Evolutionary conservation across 2,113 vertebrate genomes (phyloP).

Genomic region (Spermophilus dauricus): DNA sequence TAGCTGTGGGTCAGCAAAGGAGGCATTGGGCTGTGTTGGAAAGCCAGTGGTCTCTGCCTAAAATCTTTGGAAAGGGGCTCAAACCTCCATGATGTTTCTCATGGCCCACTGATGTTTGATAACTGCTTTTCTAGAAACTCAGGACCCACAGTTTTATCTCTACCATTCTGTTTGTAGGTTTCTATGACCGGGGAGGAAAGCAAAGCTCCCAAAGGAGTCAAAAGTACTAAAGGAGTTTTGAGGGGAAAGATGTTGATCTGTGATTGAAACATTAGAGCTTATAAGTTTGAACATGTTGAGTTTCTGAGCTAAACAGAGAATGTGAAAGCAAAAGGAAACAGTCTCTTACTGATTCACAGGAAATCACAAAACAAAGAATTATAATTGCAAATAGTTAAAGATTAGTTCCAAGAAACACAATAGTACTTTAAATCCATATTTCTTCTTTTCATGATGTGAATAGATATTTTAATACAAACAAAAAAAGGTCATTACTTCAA

Average conservation of each 20-base stretch:
- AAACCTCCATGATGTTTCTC: not conserved
- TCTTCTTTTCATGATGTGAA: slow-evolving; percentile 26
- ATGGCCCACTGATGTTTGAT: not conserved
- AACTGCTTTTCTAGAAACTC: not conserved
- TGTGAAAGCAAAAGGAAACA: not conserved
- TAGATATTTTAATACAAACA: not conserved
- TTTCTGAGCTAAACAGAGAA: not conserved
- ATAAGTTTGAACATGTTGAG: not conserved
- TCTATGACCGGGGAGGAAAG: not conserved
- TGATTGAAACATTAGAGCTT: not conserved
- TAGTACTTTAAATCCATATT: not conserved
- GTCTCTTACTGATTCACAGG: not conserved
- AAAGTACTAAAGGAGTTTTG: not conserved
- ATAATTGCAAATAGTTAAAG: not conserved
- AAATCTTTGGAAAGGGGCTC: not conserved
- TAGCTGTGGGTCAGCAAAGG: not conserved
- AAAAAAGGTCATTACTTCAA: not conserved
- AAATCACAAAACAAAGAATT: not conserved
- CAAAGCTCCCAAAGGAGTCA: not conserved
- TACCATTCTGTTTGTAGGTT: not conserved
- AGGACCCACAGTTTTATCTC: not conserved
- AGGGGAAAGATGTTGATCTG: not conserved
- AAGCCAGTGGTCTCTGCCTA: not conserved
- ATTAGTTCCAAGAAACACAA: not conserved
- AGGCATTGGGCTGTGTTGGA: not conserved